Conservation (phyloP, 2,113 vertebrate genomes). For the Pogonocichla stellata region DNA sequence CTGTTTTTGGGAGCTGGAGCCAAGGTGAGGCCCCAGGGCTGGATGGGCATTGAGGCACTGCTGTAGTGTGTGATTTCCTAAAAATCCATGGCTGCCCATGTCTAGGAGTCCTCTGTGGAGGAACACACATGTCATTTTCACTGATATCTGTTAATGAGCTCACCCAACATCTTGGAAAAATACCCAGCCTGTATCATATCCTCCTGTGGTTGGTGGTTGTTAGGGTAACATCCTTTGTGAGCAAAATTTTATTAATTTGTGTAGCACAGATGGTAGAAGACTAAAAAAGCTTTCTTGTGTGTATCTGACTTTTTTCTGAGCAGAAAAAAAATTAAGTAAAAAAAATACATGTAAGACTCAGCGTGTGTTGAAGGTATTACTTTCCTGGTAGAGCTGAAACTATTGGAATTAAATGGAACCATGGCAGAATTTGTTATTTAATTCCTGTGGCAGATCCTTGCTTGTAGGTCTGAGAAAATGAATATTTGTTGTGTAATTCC, state of each 20-base stretch:
- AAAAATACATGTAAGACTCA: neutral
- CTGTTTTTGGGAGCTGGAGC: neutral
- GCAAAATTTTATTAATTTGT: neutral
- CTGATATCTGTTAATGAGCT: neutral
- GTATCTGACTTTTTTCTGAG: neutral
- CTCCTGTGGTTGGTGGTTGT: neutral
- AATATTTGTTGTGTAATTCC: neutral
- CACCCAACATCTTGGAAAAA: neutral
- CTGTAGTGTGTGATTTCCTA: neutral
- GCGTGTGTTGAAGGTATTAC: neutral
- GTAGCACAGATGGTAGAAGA: neutral
- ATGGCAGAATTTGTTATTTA: neutral
- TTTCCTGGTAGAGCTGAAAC: neutral
- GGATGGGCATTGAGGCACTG: neutral
- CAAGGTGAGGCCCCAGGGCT: neutral
- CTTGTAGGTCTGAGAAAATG: neutral
- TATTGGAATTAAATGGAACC: neutral
- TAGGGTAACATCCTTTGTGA: constrained; percentile 3
- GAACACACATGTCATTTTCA: neutral
- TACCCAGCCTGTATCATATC: neutral
- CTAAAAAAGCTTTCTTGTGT: neutral
- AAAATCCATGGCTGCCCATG: neutral
- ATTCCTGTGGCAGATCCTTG: neutral
- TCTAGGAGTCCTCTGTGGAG: neutral
- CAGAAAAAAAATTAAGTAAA: neutral